Base-by-base conservation (phyloP, 2,797 vertebrate genomes). In the Gouania willdenowi region DNA sequence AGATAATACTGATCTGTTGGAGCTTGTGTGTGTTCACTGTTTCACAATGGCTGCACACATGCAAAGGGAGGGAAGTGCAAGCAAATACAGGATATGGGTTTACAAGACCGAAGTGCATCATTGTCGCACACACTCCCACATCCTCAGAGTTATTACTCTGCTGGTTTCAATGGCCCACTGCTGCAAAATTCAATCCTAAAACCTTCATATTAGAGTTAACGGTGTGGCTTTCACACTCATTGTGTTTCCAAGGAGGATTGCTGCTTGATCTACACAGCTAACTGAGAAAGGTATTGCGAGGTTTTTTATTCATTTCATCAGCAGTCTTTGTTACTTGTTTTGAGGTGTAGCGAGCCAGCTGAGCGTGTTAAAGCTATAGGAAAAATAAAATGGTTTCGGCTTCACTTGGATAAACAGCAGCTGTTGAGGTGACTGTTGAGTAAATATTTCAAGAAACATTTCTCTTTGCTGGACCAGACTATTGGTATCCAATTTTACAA, bases 381-480 rank as follows among this genome's bases (percentile, higher is more conserved):
- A 29, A 19, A 26, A 19, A 26, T 8, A 3, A 40, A 47, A 49
- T 53, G 66, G 36, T 41, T 52, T 66, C 41, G 55, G 15, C n/a
- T 17, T 60, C 18, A 41, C 31, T 58, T 41, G 49, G 41, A 67
- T 67, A 66, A 72, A 69, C 41, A 50, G 29, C 36, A 41, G 5
- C 26, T 41, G 26, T 24, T 16, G 31, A 49, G 39, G 60, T 44
- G 41, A 34, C 38, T 56, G 35, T 31, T 46, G 45, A 68, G 53
- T 59, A 68, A 73, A 75, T 57, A 65, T 58, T 76, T 62, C 59
- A 52, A 49, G 28, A 71, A 62, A 66, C 52, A 77, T 71, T 72
- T 73, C 44, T 58, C 53, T 53, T 60, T 47, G 34, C 23, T 41
- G 45, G 79, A 48, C 30, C 31, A 66, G 18, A 53, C 54, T 42